phyloP scores from a whole-genome alignment of 2,888 invertebrate genomes.

The Cecidostiba fungosa region DNA sequence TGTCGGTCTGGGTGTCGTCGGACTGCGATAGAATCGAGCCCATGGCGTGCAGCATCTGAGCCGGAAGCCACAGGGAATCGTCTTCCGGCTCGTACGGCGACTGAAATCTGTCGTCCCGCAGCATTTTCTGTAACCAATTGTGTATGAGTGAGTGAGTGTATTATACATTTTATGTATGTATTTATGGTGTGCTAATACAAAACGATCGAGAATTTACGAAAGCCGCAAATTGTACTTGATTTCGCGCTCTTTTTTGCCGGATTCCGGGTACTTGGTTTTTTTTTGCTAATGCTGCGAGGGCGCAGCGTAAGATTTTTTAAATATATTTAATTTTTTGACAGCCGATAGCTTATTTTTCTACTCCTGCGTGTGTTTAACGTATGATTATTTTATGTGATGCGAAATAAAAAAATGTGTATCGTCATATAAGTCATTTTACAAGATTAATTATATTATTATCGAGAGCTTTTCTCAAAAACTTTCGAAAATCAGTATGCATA shows the following conservation, averaged over 20 bases:
- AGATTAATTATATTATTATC: too few relatives aligned
- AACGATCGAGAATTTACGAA: not conserved
- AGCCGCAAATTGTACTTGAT: slow-evolving; percentile 18
- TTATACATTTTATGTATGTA: not conserved
- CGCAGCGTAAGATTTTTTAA: too few relatives aligned
- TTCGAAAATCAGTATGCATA: too few relatives aligned
- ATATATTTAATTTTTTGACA: too few relatives aligned
- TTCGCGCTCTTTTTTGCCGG: not conserved
- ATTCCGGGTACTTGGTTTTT: not conserved
- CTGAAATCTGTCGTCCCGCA: slow-evolving; percentile 95
- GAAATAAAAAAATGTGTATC: too few relatives aligned
- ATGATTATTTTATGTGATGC: too few relatives aligned
- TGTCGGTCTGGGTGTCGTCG: slow-evolving; percentile 91
- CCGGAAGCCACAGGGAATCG: slow-evolving; percentile 95
- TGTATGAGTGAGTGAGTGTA: too few relatives aligned
- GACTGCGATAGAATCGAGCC: slow-evolving; percentile 89
- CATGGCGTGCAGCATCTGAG: slow-evolving; percentile 93
- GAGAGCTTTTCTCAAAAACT: too few relatives aligned
- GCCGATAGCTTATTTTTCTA: too few relatives aligned
- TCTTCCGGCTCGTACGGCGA: slow-evolving; percentile 94
- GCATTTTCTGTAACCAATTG: slow-evolving; percentile 86
- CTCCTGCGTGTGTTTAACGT: too few relatives aligned
- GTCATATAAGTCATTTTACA: too few relatives aligned
- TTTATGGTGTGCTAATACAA: not conserved
- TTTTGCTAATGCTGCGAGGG: not conserved